These are phyloP conservation scores for Salvator merianae DNA, from an alignment of 2,113 vertebrate genomes.

Conservation along the genomic window DNA sequence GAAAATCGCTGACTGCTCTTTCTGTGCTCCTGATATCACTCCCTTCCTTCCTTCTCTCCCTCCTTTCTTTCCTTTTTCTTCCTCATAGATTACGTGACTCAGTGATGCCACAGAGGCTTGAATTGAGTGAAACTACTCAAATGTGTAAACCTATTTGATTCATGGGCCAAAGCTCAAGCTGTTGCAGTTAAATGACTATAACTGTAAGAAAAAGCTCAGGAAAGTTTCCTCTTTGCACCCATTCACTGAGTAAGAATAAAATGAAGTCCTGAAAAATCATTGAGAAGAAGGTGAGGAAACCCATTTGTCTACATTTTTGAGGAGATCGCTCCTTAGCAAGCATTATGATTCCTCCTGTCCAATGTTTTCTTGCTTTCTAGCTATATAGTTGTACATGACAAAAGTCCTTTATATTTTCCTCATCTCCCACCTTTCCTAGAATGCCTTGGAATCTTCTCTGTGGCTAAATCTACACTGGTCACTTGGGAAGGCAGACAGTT, in stretches of 20 bases:
- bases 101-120: not conserved
- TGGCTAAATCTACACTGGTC: no score
- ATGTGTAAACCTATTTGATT: not conserved
- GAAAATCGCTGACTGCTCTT: not conserved
- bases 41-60: not conserved
- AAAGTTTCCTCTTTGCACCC: not conserved
- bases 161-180: not conserved
- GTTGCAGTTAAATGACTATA: constrained; percentile 15
- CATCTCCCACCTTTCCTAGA: no score
- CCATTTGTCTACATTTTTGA: not conserved
- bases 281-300: not conserved
- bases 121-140: not conserved
- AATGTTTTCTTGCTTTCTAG: no score
- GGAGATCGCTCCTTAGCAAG: not conserved
- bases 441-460: no score
- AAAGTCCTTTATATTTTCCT: no score
- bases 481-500: no score
- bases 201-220: not conserved
- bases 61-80: not conserved
- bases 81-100: not conserved
- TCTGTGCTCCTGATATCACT: constrained; percentile 11
- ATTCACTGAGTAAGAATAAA: not conserved
- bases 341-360: no score
- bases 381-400: no score
- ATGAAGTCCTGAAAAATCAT: not conserved